A percentile compares a stretch with the other conserved stretches of the same genome.
Evolutionary conservation across 2,113 vertebrate genomes (phyloP).

Genomic region (Takifugu bimaculatus): DNA sequence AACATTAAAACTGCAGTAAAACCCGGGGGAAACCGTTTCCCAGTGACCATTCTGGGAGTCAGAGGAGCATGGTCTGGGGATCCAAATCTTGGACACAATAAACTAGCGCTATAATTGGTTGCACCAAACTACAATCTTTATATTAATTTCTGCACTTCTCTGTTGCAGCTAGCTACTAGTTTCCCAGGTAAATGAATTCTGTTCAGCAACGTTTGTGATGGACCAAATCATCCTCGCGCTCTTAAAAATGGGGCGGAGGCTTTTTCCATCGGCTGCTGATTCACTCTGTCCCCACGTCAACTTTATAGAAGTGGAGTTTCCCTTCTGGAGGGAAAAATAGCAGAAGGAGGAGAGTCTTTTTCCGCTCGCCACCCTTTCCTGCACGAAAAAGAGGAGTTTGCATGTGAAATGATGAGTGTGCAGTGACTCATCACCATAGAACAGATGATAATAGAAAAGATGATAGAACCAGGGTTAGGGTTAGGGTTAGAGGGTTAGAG

Average conservation of each 20-base stretch:
- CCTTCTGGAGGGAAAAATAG: constrained; percentile 34
- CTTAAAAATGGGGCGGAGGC: constrained; percentile 46
- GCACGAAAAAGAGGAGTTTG: constrained; percentile 1
- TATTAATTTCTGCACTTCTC: no score
- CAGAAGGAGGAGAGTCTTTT: constrained; percentile 39
- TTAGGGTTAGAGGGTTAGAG: no score
- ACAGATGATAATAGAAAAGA: not conserved
- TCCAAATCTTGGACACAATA: not conserved
- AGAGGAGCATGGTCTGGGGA: not conserved
- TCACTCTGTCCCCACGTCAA: constrained; percentile 42
- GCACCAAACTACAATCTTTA: constrained; percentile 1
- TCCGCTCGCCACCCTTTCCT: constrained; percentile 55
- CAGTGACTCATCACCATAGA: constrained; percentile 38
- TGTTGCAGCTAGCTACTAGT: no score
- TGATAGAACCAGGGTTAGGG: no score
- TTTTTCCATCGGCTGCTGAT: constrained; percentile 50
- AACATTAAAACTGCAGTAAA: no score
- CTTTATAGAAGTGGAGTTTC: constrained; percentile 38
- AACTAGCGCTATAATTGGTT: constrained; percentile 3
- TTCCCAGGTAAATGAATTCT: constrained; percentile 4
- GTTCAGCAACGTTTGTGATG: not conserved
- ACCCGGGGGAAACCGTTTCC: no score
- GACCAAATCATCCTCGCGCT: not conserved
- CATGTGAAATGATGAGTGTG: constrained; percentile 34
- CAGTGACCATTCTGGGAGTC: not conserved